Evolutionary conservation across 2,888 invertebrate genomes (phyloP).

Genomic region (Leucozona laternaria): DNA sequence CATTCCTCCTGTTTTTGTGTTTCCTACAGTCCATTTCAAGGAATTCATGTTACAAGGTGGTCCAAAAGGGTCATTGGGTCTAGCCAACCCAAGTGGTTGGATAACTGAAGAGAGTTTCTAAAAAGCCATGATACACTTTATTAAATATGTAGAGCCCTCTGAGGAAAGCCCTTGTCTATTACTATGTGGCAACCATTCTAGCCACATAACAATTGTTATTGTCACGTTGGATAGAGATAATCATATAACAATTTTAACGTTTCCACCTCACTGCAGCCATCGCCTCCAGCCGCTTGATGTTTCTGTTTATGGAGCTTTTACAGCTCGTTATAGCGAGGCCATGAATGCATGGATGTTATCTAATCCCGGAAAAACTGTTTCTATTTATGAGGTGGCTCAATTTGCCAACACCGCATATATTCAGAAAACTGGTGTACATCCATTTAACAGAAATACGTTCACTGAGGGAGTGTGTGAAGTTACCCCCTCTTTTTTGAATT

Average conservation of each 20-base stretch:
- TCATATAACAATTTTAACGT: background rate
- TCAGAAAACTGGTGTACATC: too few species aligned
- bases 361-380: too few species aligned
- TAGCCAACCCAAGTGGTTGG: conserved; percentile 2
- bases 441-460: too few species aligned
- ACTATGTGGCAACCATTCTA: background rate
- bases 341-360: too few species aligned
- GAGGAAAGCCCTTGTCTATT: conserved; percentile 8
- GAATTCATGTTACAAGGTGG: conserved; percentile 11
- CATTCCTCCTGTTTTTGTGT: too few species aligned
- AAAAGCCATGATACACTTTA: conserved; percentile 20
- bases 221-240: background rate
- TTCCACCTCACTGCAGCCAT: conserved; percentile 7
- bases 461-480: too few species aligned
- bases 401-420: too few species aligned
- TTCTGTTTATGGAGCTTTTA: background rate
- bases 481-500: too few species aligned
- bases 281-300: background rate
- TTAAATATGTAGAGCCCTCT: too few species aligned
- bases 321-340: too few species aligned
- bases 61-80: background rate
- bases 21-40: too few species aligned
- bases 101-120: conserved; percentile 27
- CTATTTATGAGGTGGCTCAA: too few species aligned
- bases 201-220: conserved; percentile 1